Evolutionary conservation across 2,888 invertebrate species (phyloP).

Genomic region (Lacanobia oleracea): DNA sequence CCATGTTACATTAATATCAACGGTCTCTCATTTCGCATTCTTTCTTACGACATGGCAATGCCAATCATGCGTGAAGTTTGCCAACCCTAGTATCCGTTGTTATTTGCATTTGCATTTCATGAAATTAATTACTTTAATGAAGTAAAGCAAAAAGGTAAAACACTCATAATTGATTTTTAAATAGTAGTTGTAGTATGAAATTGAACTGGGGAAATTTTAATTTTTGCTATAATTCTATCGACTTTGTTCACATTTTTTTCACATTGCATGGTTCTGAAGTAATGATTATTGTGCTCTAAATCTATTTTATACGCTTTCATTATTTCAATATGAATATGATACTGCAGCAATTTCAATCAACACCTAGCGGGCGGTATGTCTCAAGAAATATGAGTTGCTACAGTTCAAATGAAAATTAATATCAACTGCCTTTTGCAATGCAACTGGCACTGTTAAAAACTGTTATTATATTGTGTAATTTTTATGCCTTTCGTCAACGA

Average conservation of each 20-base stretch:
- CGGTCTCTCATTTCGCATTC: slow-evolving; percentile 62
- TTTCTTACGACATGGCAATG: slow-evolving; percentile 55
- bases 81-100: slow-evolving; percentile 63
- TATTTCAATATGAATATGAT: slow-evolving; percentile 31
- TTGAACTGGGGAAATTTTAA: slow-evolving; percentile 29
- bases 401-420: slow-evolving; percentile 43
- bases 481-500: slow-evolving; percentile 59
- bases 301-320: slow-evolving; percentile 28
- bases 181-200: slow-evolving; percentile 39
- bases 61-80: slow-evolving; percentile 60
- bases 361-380: slow-evolving; percentile 24
- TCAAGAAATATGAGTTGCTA: slow-evolving; percentile 38
- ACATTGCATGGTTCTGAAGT: not conserved
- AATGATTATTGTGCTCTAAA: slow-evolving; percentile 39
- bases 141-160: slow-evolving; percentile 52
- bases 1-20: slow-evolving; percentile 52
- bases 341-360: slow-evolving; percentile 30
- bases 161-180: slow-evolving; percentile 59
- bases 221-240: slow-evolving; percentile 16
- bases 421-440: slow-evolving; percentile 44
- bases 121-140: slow-evolving; percentile 59
- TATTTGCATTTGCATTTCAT: slow-evolving; percentile 62
- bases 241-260: not conserved
- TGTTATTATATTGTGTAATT: slow-evolving; percentile 61
- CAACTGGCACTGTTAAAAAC: slow-evolving; percentile 39